Evolutionary conservation across 2,888 invertebrate genomes (phyloP).

Genomic region (Drosophila ustulata): DNA sequence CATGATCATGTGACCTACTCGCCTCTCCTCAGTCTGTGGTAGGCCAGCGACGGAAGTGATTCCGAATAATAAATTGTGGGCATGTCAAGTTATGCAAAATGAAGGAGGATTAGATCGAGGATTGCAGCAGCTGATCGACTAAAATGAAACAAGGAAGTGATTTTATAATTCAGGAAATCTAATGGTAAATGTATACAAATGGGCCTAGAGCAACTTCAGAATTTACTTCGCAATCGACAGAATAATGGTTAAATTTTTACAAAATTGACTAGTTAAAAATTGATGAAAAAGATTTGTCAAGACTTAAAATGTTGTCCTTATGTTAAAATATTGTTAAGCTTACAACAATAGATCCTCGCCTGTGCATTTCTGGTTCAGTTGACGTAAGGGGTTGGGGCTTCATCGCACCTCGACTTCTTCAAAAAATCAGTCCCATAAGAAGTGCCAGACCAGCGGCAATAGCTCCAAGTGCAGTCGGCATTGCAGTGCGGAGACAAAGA

Average conservation of each 20-base stretch:
- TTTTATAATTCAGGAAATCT: neutral
- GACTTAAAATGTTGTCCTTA: too few relatives aligned
- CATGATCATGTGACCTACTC: conserved; percentile 38
- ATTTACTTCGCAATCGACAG: too few relatives aligned
- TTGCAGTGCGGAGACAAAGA: neutral
- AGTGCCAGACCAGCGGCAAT: neutral
- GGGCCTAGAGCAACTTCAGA: too few relatives aligned
- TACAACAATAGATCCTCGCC: too few relatives aligned
- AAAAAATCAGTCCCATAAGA: neutral
- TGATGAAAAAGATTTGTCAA: too few relatives aligned
- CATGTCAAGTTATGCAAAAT: conserved; percentile 59
- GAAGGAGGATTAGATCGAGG: conserved; percentile 4
- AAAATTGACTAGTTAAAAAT: too few relatives aligned
- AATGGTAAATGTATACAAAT: neutral
- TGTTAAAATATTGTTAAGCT: too few relatives aligned
- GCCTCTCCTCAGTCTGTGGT: conserved; percentile 30
- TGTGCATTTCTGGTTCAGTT: too few relatives aligned
- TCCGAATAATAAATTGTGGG: conserved; percentile 34
- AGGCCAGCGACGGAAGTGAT: conserved; percentile 57
- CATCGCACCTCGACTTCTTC: neutral
- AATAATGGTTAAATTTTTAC: too few relatives aligned
- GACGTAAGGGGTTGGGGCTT: neutral
- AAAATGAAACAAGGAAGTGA: neutral
- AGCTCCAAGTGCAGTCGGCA: neutral
- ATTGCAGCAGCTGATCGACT: conserved; percentile 21